These are phyloP conservation scores for Ascaphus truei DNA, from an alignment of 2,113 vertebrate genomes.

Conservation along the genomic window DNA sequence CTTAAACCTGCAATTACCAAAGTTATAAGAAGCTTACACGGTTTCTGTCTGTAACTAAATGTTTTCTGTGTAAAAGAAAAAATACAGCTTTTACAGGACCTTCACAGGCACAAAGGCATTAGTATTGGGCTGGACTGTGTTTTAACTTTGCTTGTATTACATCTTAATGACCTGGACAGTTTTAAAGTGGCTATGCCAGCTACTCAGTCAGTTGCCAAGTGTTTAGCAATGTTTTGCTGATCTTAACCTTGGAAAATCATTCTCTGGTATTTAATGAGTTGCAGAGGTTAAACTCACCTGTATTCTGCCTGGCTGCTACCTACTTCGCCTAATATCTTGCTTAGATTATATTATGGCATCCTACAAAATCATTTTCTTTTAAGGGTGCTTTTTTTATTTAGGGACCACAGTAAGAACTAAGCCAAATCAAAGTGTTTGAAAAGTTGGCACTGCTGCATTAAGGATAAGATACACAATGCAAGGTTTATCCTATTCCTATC, in stretches of 20 bases:
- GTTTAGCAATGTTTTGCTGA: neutral
- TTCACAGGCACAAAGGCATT: neutral
- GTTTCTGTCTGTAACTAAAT: too few relatives aligned
- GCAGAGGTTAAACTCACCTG: neutral
- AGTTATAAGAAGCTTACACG: too few relatives aligned
- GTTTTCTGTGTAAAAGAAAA: neutral
- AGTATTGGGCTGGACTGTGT: too few relatives aligned
- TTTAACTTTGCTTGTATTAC: constrained; percentile 10
- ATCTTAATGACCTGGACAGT: constrained; percentile 9
- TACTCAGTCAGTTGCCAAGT: neutral
- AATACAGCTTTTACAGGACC: neutral
- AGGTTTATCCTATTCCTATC: neutral
- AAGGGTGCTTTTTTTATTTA: too few relatives aligned
- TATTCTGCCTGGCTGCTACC: neutral
- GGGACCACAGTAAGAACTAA: too few relatives aligned
- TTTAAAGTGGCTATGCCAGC: constrained; percentile 1
- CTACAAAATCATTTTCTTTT: too few relatives aligned
- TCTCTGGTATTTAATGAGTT: neutral
- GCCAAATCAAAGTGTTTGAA: too few relatives aligned
- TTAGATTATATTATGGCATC: too few relatives aligned
- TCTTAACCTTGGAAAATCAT: constrained; percentile 15
- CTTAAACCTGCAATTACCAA: too few relatives aligned
- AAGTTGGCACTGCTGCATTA: too few relatives aligned
- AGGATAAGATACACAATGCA: too few relatives aligned
- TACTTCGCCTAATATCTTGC: too few relatives aligned